Base-by-base conservation (phyloP, 2,797 vertebrate genomes). In the Graptemys geographica region DNA sequence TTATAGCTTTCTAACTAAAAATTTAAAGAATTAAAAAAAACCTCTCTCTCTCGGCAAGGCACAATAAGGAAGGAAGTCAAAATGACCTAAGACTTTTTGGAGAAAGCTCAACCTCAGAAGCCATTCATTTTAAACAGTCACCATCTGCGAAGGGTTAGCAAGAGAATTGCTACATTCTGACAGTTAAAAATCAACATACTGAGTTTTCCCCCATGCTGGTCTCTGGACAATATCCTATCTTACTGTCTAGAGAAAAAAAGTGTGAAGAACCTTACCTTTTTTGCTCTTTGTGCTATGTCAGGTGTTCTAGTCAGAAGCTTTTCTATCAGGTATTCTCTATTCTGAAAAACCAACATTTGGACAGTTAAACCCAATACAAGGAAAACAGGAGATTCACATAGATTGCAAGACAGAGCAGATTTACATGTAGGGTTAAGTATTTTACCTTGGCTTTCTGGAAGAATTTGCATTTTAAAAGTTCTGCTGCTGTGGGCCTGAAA, bases 391-490 rank as follows among this genome's bases (percentile, higher is more conserved):
- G 94, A 87, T 87, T 92, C 92, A 96, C 31, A 95, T 85, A 93
- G 94, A 94, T 97, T 96, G 97, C 96, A 96, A 98, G 97, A 93
- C 96, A 95, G 94, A 97, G 90, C 97, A 98, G 96, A 97, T 97
- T 98, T 96, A 98, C 87, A 95, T 91, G 0, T 94, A 96, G 96
- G 93, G 94, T 96, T 97, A 98, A 98, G 90, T 93, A 53, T 96
- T 97, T 98, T 99, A 99, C 99, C 99, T 99, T 99, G 96, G 99
- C 99, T 98, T 99, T 99, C 98, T 99, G 99, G 98, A 99, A 99
- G 98, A 99, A 99, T 99, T 99, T 99, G 98, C 99, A 99, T 99
- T 99, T 99, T 99, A 99, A 99, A 98, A 99, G 99, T 98, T 99
- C 99, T 97, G 99, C 99, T 92, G 99, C 99, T 97, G 99, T 99